Evolutionary conservation across 2,113 vertebrate species (phyloP), one percentile per base, ranked within the genome.

Genomic region (Cervus canadensis): DNA sequence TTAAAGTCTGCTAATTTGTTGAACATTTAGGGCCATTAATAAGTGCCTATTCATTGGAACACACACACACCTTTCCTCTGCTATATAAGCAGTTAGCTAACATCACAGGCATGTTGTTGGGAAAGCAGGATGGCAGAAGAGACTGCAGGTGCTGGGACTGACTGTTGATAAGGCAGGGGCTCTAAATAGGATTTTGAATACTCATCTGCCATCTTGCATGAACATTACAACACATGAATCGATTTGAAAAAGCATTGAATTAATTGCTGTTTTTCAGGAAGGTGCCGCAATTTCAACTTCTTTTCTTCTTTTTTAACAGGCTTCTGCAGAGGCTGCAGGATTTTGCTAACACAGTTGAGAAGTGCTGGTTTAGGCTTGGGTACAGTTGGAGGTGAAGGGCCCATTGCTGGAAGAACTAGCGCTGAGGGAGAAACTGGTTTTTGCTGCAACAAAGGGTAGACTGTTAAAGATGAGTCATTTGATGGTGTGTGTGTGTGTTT

Each of bases 301-400:
- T 87, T 92, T 78, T 50, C 25, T 84, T 64, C 64, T 30, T 82
- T 43, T 54, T 54, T 83, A 67, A 67, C 6, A 23, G 45, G 54
- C 62, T 94, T 83, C 60, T 87, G 60, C 82, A 48, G n/a, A 60
- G 60, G 74, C 71, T 54, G 60, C 43, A 62, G 36, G 85, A 78
- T 94, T 96, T 85, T 97, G 84, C 64, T 88, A 88, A 92, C 17
- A 57, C 26, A 57, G 15, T 84, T 57, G 88, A 56, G 82, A 87
- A 76, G 23, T 40, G 40, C 60, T 87, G 91, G 87, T 82, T 62
- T 43, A 83, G 79, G 43, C 15, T 19, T 95, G 87, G 33, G 45
- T 60, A 82, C 3, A 48, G n/a, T 26, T 82, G 81, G 91, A 83
- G 74, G 64, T n/a, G 30, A 54, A 82, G 74, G 30, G 23, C 4